A percentile compares a stretch with the other conserved stretches of the same genome.
Conservation (phyloP, 1,140 invertebrate genomes). For the Himalopsyche phryganea region DNA sequence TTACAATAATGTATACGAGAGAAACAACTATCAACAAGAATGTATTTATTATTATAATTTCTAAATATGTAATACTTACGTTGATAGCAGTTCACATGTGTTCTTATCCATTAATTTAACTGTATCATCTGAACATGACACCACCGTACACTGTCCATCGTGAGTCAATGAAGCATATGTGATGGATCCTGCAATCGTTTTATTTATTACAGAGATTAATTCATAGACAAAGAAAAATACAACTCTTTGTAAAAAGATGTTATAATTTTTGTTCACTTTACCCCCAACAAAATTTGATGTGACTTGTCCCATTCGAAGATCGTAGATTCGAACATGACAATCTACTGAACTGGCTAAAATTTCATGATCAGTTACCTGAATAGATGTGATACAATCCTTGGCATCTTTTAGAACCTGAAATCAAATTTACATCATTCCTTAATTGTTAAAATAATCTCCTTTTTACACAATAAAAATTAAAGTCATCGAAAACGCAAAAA, state of each 20-base stretch:
- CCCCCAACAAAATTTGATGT: conserved; percentile 82
- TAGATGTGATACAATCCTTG: conserved; percentile 86
- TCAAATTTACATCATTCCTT: conserved; percentile 32
- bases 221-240: no score
- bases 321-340: conserved; percentile 81
- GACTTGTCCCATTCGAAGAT: conserved; percentile 81
- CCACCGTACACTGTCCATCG: conserved; percentile 83
- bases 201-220: no score
- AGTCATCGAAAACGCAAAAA: no score
- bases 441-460: neutral
- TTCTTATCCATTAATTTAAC: conserved; percentile 87
- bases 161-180: conserved; percentile 73
- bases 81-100: conserved; percentile 75
- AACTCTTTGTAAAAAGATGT: no score
- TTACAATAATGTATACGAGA: no score
- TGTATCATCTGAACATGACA: conserved; percentile 76
- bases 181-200: conserved; percentile 62
- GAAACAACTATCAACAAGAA: no score
- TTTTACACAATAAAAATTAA: no score
- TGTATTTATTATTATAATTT: no score
- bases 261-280: no score
- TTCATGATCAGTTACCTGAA: conserved; percentile 85
- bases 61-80: conserved; percentile 43
- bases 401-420: conserved; percentile 78
- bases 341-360: conserved; percentile 91